These are phyloP conservation scores for Physella acuta DNA, from an alignment of 1,140 invertebrate species.

Conservation along the genomic window DNA sequence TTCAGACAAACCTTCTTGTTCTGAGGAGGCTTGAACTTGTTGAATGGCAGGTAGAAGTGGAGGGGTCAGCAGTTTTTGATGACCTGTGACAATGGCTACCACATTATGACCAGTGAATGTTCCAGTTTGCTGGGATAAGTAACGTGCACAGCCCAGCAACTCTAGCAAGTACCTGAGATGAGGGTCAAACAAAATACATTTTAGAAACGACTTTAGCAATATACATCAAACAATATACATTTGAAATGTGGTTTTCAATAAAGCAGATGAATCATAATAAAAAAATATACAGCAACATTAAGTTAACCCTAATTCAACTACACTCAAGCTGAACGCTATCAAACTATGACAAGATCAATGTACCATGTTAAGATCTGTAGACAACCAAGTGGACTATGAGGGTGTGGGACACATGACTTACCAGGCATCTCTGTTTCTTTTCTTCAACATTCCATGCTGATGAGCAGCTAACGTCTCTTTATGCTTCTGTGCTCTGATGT, in stretches of 20 bases:
- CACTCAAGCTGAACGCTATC: neutral
- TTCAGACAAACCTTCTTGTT: conserved; percentile 39
- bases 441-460: conserved; percentile 72
- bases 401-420: conserved; percentile 41
- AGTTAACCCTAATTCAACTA: neutral
- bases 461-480: conserved; percentile 75
- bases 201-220: too few species aligned
- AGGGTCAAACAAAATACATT: conserved; percentile 22
- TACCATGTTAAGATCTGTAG: neutral
- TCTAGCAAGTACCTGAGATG: conserved; percentile 68
- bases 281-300: too few species aligned
- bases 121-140: conserved; percentile 66
- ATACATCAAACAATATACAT: too few species aligned
- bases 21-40: conserved; percentile 30
- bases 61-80: conserved; percentile 16
- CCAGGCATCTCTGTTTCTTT: conserved; percentile 72
- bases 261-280: too few species aligned
- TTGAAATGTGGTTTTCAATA: too few species aligned
- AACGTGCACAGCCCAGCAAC: conserved; percentile 73
- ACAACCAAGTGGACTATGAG: neutral
- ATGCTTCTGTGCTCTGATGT: conserved; percentile 71
- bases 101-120: conserved; percentile 35
- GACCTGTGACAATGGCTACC: conserved; percentile 36
- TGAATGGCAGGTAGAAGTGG: conserved; percentile 30
- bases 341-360: neutral